These are phyloP conservation scores for Cardiocondyla obscurior DNA, from an alignment of 1,140 invertebrate genomes.

Conservation along the genomic window DNA sequence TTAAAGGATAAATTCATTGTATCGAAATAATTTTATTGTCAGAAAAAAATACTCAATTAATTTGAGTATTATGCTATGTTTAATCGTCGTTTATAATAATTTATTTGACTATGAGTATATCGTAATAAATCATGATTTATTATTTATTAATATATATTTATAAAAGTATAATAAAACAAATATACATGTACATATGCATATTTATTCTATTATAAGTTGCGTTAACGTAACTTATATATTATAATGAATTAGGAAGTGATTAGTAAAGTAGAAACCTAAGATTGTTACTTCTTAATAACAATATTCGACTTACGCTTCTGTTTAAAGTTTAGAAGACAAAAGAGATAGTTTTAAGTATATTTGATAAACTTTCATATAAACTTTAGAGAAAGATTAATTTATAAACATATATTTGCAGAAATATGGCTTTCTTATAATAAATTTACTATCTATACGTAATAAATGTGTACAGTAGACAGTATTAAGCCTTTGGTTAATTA, in stretches of 20 bases:
- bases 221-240: not conserved
- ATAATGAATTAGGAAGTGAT: slow-evolving; percentile 30
- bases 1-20: slow-evolving; percentile 41
- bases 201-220: slow-evolving; percentile 17
- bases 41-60: slow-evolving; percentile 47
- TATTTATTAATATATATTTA: slow-evolving; percentile 19
- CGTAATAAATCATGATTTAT: not conserved
- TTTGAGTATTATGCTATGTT: slow-evolving; percentile 27
- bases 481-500: slow-evolving; percentile 39
- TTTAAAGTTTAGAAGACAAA: slow-evolving; percentile 30
- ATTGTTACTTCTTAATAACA: slow-evolving; percentile 1
- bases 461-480: slow-evolving; percentile 27
- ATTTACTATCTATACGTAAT: slow-evolving; percentile 26
- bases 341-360: slow-evolving; percentile 34
- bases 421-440: slow-evolving; percentile 51
- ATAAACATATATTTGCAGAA: slow-evolving; percentile 19
- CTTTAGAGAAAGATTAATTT: slow-evolving; percentile 35
- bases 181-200: slow-evolving; percentile 2
- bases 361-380: slow-evolving; percentile 23
- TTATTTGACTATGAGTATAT: slow-evolving; percentile 41
- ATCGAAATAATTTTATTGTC: slow-evolving; percentile 52
- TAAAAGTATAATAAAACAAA: slow-evolving; percentile 6
- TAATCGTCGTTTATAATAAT: slow-evolving; percentile 44
- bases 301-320: not conserved
- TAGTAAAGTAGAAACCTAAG: slow-evolving; percentile 28